Percentiles rank a stretch among this genome's conserved stretches.
Evolutionary conservation across 2,888 invertebrate genomes (phyloP).

Genomic region (Megaustenia siamemsis): DNA sequence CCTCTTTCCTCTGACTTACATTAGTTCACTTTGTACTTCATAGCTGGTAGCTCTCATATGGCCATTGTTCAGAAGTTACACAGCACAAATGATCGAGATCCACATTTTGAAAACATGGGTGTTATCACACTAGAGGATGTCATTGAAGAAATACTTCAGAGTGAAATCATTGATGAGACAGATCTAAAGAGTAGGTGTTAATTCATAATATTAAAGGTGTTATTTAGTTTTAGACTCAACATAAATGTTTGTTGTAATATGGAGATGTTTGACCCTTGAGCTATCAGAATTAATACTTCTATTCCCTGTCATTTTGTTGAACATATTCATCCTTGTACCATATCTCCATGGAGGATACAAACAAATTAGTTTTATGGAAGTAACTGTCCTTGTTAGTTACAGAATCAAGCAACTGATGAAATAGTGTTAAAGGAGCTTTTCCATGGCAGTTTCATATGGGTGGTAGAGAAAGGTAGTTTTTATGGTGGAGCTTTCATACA

Average conservation of each 20-base stretch:
- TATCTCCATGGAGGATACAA: too few species aligned
- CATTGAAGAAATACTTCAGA: constrained; percentile 97
- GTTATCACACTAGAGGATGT: constrained; percentile 97
- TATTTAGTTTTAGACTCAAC: not conserved
- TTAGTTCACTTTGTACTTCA: constrained; percentile 7
- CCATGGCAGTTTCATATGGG: too few species aligned
- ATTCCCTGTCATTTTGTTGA: not conserved
- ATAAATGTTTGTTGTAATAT: not conserved
- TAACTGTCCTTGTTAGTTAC: too few species aligned
- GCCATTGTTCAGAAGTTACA: constrained; percentile 97
- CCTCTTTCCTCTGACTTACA: not conserved
- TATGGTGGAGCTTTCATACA: too few species aligned
- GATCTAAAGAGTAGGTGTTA: constrained; percentile 90
- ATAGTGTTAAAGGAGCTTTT: too few species aligned
- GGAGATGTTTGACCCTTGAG: too few species aligned
- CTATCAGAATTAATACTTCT: not conserved
- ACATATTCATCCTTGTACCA: not conserved
- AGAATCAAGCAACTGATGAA: too few species aligned
- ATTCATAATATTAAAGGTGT: not conserved
- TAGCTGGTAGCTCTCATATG: constrained; percentile 86
- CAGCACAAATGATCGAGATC: constrained; percentile 88
- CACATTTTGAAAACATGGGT: constrained; percentile 84
- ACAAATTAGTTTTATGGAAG: too few species aligned
- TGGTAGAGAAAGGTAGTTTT: too few species aligned
- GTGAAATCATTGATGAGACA: constrained; percentile 98